Evolutionary conservation across 1,140 invertebrate species (phyloP), one percentile per base, ranked within the genome.

Genomic region (Polyergus mexicanus): DNA sequence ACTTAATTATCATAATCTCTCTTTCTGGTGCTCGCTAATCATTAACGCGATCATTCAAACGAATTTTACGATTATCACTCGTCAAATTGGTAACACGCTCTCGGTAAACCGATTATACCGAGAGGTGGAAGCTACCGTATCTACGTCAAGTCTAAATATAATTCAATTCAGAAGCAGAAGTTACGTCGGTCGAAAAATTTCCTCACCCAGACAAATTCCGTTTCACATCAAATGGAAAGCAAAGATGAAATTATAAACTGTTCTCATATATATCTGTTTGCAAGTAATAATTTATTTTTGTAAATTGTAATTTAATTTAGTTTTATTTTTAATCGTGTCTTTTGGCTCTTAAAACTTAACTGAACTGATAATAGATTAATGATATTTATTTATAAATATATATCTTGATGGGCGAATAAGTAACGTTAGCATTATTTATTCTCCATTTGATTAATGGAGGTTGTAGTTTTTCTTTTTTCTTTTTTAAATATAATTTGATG

Each of bases 121-220:
- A 22, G 63, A 38, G 47, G 60, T 72, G 71, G 63, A 76, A 72
- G 62, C 56, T 28, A 63, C 51, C 56, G 65, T 66, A 63, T n/a
- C 35, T 68, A 32, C 83, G 86, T 89, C 77, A 83, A 28, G 58
- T 89, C 91, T 91, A 92, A 92, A 92, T 91, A 92, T 90, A 92
- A 76, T 71, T 66, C 62, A 85, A 69, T 47, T 47, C 44, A 78
- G 75, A 81, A 47, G 63, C 65, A 28, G 68, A 83, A 47, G 51
- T 56, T 83, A 41, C 44, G 58, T 6, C 11, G 22, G 11, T 47
- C 38, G 62, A 22, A 65, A 72, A 77, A 71, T 84, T 88, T 76
- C 77, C 16, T 51, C 81, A 85, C 66, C 58, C 60, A 83, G 51
- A 38, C 66, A 69, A 78, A 54, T 13, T 56, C 78, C 13, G 25